A percentile compares a stretch with the other conserved stretches of the same genome.
These are phyloP conservation scores for Coryphaenoides rupestris DNA, from an alignment of 2,113 vertebrate genomes.

Conservation along the genomic window DNA sequence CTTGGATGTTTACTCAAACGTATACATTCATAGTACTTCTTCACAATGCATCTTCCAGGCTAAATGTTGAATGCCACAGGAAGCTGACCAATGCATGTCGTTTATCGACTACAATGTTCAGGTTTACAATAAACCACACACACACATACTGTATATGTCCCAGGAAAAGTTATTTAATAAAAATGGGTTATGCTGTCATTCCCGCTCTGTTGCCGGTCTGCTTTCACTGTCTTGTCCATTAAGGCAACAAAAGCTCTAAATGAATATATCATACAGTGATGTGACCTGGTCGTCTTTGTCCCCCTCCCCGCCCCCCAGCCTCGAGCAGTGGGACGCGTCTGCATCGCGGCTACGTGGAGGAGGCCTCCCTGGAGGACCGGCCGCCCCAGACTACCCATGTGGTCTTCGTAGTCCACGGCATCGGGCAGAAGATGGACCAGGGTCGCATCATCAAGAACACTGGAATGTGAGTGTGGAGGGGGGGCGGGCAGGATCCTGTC, in stretches of 20 bases:
- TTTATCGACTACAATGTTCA: too few species aligned
- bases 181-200: background rate
- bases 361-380: slow-evolving; percentile 92
- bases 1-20: slow-evolving; percentile 16
- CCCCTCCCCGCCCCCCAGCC: too few species aligned
- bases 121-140: too few species aligned
- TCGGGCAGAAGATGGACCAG: slow-evolving; percentile 99
- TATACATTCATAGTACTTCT: background rate
- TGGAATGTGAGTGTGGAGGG: slow-evolving; percentile 97
- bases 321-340: slow-evolving; percentile 98
- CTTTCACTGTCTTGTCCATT: too few species aligned
- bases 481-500: background rate
- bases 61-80: background rate
- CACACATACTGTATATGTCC: background rate
- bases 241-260: too few species aligned
- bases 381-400: slow-evolving; percentile 92
- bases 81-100: background rate
- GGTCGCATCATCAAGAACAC: slow-evolving; percentile 98
- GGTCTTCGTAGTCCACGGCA: slow-evolving; percentile 98
- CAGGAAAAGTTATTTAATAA: background rate
- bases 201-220: slow-evolving; percentile 17
- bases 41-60: background rate
- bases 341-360: slow-evolving; percentile 93
- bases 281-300: background rate
- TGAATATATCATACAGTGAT: too few species aligned